These are phyloP conservation scores for Amiota communis DNA, from an alignment of 2,888 invertebrate species.

Conservation along the genomic window DNA sequence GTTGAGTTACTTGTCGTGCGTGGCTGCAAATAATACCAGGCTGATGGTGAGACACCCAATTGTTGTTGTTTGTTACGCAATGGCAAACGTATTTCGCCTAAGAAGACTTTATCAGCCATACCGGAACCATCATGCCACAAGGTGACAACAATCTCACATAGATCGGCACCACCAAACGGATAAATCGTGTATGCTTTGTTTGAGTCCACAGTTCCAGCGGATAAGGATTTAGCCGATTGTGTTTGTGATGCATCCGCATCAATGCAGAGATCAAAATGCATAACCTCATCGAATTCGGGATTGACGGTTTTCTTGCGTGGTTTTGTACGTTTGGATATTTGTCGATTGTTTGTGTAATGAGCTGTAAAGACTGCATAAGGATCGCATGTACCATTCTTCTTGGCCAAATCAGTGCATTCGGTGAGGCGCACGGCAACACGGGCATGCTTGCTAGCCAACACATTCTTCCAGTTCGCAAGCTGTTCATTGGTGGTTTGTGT, in stretches of 20 bases:
- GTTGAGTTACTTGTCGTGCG: constrained; percentile 74
- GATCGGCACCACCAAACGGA: constrained; percentile 79
- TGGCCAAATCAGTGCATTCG: constrained; percentile 90
- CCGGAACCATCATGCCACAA: constrained; percentile 90
- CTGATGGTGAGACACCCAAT: constrained; percentile 77
- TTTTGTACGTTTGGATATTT: constrained; percentile 86
- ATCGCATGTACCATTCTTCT: constrained; percentile 92
- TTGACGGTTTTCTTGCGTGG: constrained; percentile 92
- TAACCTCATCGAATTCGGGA: constrained; percentile 90
- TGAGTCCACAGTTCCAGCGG: constrained; percentile 48
- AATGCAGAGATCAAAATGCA: constrained; percentile 82
- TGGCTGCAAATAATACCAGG: constrained; percentile 86
- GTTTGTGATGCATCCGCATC: constrained; percentile 74
- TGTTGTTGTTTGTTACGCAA: constrained; percentile 80
- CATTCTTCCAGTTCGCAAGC: constrained; percentile 58
- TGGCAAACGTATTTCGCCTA: constrained; percentile 89
- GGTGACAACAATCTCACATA: constrained; percentile 86
- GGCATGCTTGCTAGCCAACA: constrained; percentile 52
- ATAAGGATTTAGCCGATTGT: constrained; percentile 57
- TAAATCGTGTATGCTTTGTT: constrained; percentile 76
- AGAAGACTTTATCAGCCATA: constrained; percentile 84
- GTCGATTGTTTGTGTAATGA: constrained; percentile 85
- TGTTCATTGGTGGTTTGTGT: constrained; percentile 52
- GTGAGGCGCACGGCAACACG: constrained; percentile 80
- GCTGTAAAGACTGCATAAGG: constrained; percentile 89